Conservation (phyloP, 1,140 invertebrate species). For the Megalopta genalis region DNA sequence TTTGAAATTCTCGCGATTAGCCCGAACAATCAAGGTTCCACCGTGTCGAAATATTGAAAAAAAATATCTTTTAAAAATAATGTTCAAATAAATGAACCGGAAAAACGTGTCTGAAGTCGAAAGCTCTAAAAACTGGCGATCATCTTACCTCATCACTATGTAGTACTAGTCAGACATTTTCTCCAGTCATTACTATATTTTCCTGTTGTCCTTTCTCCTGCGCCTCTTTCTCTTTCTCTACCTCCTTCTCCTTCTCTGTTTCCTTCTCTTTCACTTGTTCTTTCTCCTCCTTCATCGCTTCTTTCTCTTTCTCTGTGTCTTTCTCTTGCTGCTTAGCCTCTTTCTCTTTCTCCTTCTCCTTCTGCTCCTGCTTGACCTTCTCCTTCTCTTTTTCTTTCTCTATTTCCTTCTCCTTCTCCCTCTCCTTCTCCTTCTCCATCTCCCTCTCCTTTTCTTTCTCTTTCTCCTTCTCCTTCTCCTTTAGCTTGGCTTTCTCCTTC, state of each 20-base stretch:
- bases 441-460: conserved; percentile 8
- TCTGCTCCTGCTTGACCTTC: conserved; percentile 32
- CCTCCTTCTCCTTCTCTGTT: not conserved
- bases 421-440: not conserved
- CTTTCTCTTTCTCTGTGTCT: not conserved
- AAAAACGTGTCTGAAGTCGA: too few relatives aligned
- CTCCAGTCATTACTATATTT: conserved; percentile 58
- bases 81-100: too few relatives aligned
- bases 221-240: not conserved
- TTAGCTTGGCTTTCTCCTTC: conserved; percentile 18
- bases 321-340: not conserved
- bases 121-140: not conserved
- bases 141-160: conserved; percentile 72
- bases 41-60: too few relatives aligned
- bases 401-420: not conserved
- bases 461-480: conserved; percentile 27
- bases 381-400: conserved; percentile 48
- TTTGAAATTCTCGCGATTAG: too few relatives aligned
- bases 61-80: too few relatives aligned
- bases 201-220: conserved; percentile 18
- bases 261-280: conserved; percentile 8
- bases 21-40: too few relatives aligned
- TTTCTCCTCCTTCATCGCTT: conserved; percentile 38
- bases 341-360: not conserved
- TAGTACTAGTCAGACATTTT: conserved; percentile 78